Evolutionary conservation across 2,797 vertebrate genomes (phyloP).

Genomic region (Crypturellus tataupa): DNA sequence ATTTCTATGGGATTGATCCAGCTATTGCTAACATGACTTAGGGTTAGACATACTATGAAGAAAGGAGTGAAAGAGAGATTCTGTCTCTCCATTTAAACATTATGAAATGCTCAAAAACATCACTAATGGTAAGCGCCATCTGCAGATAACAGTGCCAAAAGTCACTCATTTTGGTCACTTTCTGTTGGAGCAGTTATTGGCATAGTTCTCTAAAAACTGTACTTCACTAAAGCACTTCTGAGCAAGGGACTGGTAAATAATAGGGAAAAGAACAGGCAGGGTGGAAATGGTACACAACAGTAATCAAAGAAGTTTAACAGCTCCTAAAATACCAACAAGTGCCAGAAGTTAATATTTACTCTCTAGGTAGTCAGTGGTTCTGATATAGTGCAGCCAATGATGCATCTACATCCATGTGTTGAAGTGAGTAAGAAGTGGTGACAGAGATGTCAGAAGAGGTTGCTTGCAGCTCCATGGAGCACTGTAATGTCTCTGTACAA

Average conservation of each 20-base stretch:
- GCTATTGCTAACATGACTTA: not conserved
- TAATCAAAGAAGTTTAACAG: accelerated
- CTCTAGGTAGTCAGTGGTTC: not conserved
- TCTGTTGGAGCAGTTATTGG: not conserved
- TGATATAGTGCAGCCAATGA: accelerated
- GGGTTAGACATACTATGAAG: not conserved
- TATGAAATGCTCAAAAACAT: not conserved
- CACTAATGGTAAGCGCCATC: accelerated
- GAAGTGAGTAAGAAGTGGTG: not conserved
- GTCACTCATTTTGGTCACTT: not conserved
- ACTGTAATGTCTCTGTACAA: not conserved
- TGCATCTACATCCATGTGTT: not conserved
- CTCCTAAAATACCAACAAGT: not conserved
- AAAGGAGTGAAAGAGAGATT: not conserved
- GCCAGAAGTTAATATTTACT: not conserved
- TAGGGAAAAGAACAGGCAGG: not conserved
- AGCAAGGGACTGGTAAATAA: not conserved
- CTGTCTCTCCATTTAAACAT: not conserved
- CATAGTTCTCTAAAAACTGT: not conserved
- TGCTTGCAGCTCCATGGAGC: accelerated
- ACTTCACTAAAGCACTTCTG: not conserved
- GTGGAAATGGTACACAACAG: accelerated
- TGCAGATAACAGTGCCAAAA: not conserved
- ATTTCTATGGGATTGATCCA: not conserved
- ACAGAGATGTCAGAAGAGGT: not conserved